Base-by-base conservation (phyloP, 2,888 invertebrate genomes). In the Exephanes ischioxanthus region DNA sequence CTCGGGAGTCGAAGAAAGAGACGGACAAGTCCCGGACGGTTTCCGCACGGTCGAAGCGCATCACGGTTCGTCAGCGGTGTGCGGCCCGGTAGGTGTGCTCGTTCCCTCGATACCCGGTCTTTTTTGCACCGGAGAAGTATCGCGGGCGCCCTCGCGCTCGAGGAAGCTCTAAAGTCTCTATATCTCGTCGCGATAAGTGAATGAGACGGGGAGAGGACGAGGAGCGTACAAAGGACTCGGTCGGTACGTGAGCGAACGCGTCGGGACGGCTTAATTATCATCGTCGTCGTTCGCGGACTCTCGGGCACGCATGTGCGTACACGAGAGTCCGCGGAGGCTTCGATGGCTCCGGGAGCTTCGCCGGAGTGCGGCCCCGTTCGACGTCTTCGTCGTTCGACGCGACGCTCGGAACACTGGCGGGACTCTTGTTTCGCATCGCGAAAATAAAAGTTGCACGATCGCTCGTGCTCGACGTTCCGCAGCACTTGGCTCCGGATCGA, bases 191-290 rank as follows among this genome's bases (percentile, higher is more conserved):
- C 70, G 72, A 66, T 41, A 41, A 66, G 71, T 30, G 68, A 61
- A 72, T 76, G 63, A 80, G 66, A 66, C 53, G 66, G 58, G 72
- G 67, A 53, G 58, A 77, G 55, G 67, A 48, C 51, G 33, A 63
- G 70, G 58, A 85, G 70, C 80, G 78, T 79, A 63, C 80, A 71
- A 83, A 53, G 83, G 83, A 87, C 85, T 81, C 76, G 78, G 33
- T 70, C 61, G 70, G 66, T 88, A 85, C 80, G 85, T 85, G 86
- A 84, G 84, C 86, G 86, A 87, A 87, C 87, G 85, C 85, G 86
- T 85, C 80, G 87, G 30, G 89, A 93, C 91, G 93, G 88, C 90
- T 93, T 93, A 93, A 93, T 93, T 93, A 93, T 91, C 91, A 83
- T 87, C 89, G 87, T 87, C 90, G 79, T 87, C 63, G 19, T 79